phyloP scores from a whole-genome alignment of 2,113 vertebrate genomes.

The Coptodon bakossiorum region DNA sequence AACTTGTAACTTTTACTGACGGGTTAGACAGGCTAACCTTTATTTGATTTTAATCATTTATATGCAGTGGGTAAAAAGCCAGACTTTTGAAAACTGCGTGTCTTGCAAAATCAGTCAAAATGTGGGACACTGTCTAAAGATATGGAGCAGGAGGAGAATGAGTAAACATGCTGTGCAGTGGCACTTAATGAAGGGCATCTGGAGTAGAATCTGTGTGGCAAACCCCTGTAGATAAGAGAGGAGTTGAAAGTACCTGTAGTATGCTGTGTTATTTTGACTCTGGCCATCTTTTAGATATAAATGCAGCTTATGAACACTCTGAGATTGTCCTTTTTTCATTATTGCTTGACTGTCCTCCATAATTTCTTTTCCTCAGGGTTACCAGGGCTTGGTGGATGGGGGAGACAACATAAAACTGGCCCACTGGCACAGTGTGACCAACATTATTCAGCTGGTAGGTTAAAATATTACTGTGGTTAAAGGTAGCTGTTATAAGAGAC shows the following conservation, averaged over 20 bases:
- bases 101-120: not conserved
- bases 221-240: not conserved
- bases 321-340: not conserved
- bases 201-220: not conserved
- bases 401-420: conserved; percentile 90
- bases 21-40: not conserved
- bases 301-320: not conserved
- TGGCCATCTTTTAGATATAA: not conserved
- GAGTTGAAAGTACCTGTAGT: not conserved
- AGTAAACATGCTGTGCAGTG: not conserved
- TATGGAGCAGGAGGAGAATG: not conserved
- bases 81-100: not conserved
- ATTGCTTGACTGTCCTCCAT: not conserved
- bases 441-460: conserved; percentile 94
- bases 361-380: conserved; percentile 70
- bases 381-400: conserved; percentile 93
- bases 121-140: not conserved
- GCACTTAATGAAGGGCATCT: not conserved
- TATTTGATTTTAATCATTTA: not conserved
- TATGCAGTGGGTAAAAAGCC: not conserved
- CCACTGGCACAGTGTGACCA: conserved; percentile 91
- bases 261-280: not conserved
- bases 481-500: not conserved
- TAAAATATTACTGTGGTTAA: not conserved
- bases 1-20: not conserved